Percentiles rank a stretch among this genome's conserved stretches.
These are phyloP conservation scores for Natator depressus DNA, from an alignment of 2,113 vertebrate genomes.

Conservation along the genomic window DNA sequence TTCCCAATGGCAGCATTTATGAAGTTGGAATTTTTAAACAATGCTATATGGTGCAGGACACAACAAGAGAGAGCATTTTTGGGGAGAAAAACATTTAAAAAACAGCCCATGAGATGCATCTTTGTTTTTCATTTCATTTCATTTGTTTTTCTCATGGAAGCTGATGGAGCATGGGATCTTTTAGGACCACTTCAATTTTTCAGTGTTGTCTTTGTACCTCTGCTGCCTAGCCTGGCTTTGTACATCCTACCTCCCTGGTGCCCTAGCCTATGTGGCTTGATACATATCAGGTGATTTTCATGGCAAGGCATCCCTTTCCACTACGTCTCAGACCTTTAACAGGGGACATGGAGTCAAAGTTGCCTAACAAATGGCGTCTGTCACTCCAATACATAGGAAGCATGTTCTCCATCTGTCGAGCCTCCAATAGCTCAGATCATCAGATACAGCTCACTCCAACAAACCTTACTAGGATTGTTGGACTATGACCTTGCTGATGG, in stretches of 20 bases:
- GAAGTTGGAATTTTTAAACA: conserved; percentile 45
- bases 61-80: neutral
- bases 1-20: conserved; percentile 17
- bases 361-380: neutral
- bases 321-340: neutral
- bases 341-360: neutral
- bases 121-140: too few species aligned
- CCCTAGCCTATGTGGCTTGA: conserved; percentile 28
- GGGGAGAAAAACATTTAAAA: neutral
- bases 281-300: neutral
- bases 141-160: conserved; percentile 46
- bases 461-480: neutral
- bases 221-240: neutral
- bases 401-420: conserved; percentile 20
- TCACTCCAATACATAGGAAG: neutral
- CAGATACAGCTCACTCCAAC: conserved; percentile 63
- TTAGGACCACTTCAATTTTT: conserved; percentile 40
- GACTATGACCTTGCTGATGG: neutral
- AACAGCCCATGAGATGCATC: neutral
- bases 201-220: neutral
- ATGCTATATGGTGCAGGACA: conserved; percentile 23
- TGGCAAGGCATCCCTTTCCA: neutral
- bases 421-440: conserved; percentile 52
- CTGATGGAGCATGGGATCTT: neutral
- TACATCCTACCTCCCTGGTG: conserved; percentile 10